Conservation (phyloP, 1,140 invertebrate genomes). For the Drosophila pruinosa region DNA sequence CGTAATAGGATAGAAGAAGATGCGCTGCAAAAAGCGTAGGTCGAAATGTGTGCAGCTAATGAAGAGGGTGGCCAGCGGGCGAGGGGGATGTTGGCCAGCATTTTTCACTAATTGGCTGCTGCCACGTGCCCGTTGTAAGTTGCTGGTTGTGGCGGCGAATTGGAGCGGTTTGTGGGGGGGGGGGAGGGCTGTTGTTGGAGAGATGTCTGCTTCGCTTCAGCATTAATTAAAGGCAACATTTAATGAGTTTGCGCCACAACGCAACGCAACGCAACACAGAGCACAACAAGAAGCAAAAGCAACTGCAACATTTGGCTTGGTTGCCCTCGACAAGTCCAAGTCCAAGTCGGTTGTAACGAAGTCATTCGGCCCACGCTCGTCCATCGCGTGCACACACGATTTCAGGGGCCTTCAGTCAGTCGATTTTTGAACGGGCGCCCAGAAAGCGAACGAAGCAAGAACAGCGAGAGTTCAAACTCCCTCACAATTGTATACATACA, state of each 20-base stretch:
- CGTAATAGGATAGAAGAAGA: conserved; percentile 82
- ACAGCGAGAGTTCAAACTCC: conserved; percentile 43
- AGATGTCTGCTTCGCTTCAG: conserved; percentile 5
- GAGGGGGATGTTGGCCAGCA: conserved; percentile 2
- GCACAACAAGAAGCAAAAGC: not conserved
- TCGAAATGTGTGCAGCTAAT: conserved; percentile 81
- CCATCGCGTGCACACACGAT: conserved; percentile 57
- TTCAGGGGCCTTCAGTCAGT: conserved; percentile 81
- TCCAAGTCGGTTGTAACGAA: conserved; percentile 26
- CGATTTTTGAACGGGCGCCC: conserved; percentile 71
- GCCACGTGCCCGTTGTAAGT: conserved; percentile 4
- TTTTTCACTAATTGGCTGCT: conserved; percentile 70
- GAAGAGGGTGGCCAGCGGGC: conserved; percentile 63
- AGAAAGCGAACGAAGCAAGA: conserved; percentile 34
- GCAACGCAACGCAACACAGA: not conserved
- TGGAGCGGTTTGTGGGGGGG: too few relatives aligned
- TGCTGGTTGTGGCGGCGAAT: too few relatives aligned
- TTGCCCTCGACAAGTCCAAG: not conserved
- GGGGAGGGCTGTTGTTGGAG: too few relatives aligned
- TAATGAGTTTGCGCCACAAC: conserved; percentile 23
- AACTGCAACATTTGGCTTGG: not conserved
- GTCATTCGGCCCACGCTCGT: conserved; percentile 25
- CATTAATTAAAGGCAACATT: conserved; percentile 37
- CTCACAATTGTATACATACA: not conserved
- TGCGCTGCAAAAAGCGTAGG: conserved; percentile 77